A percentile compares a stretch with the other conserved stretches of the same genome.
Conservation (phyloP, 1,140 invertebrate species). For the Lamellibrachia luymesi region DNA sequence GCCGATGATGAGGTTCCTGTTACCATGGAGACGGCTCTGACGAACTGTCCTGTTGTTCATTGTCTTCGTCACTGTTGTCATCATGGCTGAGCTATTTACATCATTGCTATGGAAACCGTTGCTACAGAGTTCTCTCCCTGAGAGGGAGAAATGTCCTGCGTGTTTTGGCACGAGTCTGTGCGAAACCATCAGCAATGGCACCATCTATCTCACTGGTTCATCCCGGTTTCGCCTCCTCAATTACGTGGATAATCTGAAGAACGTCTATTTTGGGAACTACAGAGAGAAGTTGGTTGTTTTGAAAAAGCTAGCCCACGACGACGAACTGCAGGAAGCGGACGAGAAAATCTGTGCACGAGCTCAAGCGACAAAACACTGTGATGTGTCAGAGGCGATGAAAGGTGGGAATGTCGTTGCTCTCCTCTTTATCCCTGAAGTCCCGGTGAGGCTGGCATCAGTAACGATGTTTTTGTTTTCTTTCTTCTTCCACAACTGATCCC, state of each 20-base stretch:
- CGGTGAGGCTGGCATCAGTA: no score
- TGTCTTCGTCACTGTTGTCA: neutral
- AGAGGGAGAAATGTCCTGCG: conserved; percentile 64
- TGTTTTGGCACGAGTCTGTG: conserved; percentile 68
- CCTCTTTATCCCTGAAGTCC: no score
- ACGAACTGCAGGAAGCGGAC: neutral
- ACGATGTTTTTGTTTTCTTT: no score
- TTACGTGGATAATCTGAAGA: conserved; percentile 62
- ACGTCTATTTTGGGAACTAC: conserved; percentile 62
- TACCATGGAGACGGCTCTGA: neutral
- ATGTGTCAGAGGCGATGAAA: neutral
- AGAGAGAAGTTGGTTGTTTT: conserved; percentile 38
- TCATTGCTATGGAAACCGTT: neutral
- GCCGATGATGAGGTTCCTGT: neutral
- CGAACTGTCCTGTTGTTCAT: neutral
- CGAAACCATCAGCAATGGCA: neutral
- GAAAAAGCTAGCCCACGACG: neutral
- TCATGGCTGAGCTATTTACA: neutral
- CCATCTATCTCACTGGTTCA: conserved; percentile 53
- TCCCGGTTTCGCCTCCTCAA: conserved; percentile 58
- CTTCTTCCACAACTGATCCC: no score
- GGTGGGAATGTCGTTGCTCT: neutral
- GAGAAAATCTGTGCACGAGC: neutral
- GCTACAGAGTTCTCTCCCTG: conserved; percentile 40
- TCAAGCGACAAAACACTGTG: neutral